These are phyloP conservation scores for Echinometra lucunter DNA, from an alignment of 53 echinoderm and acorn worm genomes.

Conservation along the genomic window DNA sequence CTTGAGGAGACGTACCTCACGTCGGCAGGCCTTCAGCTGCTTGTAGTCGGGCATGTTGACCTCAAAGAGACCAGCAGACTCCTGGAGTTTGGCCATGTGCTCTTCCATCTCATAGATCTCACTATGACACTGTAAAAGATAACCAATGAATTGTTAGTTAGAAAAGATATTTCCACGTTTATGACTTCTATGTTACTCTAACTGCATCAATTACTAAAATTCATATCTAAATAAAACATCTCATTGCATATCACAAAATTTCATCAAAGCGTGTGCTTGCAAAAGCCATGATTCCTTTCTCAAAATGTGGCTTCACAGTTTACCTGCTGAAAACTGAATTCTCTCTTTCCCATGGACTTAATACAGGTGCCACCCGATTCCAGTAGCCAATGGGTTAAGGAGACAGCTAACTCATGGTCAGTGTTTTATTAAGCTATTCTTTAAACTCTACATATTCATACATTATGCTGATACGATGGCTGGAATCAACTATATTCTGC, in stretches of 20 bases:
- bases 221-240: neutral
- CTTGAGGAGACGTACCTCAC: conserved; percentile 92
- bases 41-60: conserved; percentile 96
- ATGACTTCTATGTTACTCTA: neutral
- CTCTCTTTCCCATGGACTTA: too few relatives aligned
- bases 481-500: neutral
- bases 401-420: neutral
- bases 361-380: too few relatives aligned
- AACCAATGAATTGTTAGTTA: neutral
- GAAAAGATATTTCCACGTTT: neutral
- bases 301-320: too few relatives aligned
- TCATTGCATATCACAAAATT: too few relatives aligned
- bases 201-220: neutral
- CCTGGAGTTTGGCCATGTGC: conserved; percentile 86
- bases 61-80: conserved; percentile 95
- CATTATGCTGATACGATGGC: neutral
- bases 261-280: neutral
- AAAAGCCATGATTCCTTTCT: neutral
- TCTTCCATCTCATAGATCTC: conserved; percentile 90
- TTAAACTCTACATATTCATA: neutral
- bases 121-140: conserved; percentile 75
- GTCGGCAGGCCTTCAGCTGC: conserved; percentile 94
- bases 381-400: too few relatives aligned
- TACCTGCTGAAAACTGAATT: too few relatives aligned
- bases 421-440: neutral